A percentile compares a stretch with the other conserved stretches of the same genome.
Conservation (phyloP, 2,888 invertebrate species). For the Lycophotia porphyrea region DNA sequence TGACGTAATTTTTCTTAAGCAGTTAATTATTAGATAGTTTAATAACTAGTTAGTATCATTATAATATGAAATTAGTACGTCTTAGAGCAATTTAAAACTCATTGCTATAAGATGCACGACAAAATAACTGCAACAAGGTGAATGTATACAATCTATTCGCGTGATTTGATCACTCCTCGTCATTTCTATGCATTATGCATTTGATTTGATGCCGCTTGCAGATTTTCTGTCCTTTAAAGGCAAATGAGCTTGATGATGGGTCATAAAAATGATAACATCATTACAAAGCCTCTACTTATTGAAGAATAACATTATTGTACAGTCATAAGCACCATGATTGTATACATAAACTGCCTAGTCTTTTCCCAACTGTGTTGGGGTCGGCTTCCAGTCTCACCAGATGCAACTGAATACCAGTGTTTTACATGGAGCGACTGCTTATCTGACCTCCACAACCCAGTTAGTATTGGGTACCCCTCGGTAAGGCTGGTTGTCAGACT, state of each 20-base stretch:
- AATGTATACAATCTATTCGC: slow-evolving; percentile 18
- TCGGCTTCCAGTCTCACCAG: too few species aligned
- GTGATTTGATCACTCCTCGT: slow-evolving; percentile 38
- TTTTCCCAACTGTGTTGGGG: too few species aligned
- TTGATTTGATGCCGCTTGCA: slow-evolving; percentile 41
- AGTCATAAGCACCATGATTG: background rate
- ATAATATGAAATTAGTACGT: background rate
- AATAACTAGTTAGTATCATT: background rate
- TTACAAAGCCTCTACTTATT: slow-evolving; percentile 16
- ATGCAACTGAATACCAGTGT: too few species aligned
- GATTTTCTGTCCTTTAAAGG: slow-evolving; percentile 36
- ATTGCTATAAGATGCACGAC: slow-evolving; percentile 32
- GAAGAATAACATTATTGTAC: background rate
- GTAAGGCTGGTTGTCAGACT: too few species aligned
- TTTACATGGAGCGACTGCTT: too few species aligned
- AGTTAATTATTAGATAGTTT: background rate
- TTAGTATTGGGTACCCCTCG: too few species aligned
- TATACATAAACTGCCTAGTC: too few species aligned
- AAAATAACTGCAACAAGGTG: slow-evolving; percentile 33
- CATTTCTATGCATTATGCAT: slow-evolving; percentile 49
- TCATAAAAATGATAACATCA: slow-evolving; percentile 52
- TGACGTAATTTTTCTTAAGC: background rate
- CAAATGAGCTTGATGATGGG: slow-evolving; percentile 45
- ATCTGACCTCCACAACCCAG: too few species aligned
- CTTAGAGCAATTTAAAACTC: background rate